Percentiles rank a stretch among this genome's conserved stretches.
Conservation (phyloP, 2,797 vertebrate species). For the Phoeniculus purpureus region DNA sequence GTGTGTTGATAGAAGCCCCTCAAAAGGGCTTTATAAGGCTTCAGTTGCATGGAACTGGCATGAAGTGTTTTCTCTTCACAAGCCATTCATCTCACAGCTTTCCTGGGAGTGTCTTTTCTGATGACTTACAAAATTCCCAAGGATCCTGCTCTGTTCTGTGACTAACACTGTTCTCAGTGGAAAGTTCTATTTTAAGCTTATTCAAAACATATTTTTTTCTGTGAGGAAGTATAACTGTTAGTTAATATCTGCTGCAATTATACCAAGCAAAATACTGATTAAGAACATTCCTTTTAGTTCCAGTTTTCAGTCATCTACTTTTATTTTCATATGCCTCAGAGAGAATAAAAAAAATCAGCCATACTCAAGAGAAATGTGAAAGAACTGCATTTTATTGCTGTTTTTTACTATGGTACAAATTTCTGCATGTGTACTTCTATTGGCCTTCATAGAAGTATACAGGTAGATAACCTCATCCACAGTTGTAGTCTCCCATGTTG, state of each 20-base stretch:
- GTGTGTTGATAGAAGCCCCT: not conserved
- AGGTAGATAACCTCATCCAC: not conserved
- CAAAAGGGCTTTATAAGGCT: not conserved
- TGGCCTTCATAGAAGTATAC: not conserved
- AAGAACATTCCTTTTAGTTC: not conserved
- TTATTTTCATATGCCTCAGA: not conserved
- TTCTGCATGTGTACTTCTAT: not conserved
- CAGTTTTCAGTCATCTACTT: not conserved
- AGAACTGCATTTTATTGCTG: not conserved
- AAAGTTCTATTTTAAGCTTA: conserved; percentile 36
- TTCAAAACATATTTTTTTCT: not conserved
- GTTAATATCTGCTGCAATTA: conserved; percentile 41
- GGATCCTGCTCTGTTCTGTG: not conserved
- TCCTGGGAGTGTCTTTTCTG: not conserved
- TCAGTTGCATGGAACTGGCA: not conserved
- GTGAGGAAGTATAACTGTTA: not conserved
- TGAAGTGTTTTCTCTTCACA: not conserved
- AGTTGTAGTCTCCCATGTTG: not conserved
- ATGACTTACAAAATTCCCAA: not conserved
- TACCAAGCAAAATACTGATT: conserved; percentile 42
- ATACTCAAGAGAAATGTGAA: not conserved
- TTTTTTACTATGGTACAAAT: not conserved
- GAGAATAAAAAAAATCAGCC: not conserved
- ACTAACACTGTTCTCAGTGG: not conserved
- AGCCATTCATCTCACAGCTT: not conserved